phyloP scores from a whole-genome alignment of 2,113 vertebrate genomes.

The Corythaixoides concolor region DNA sequence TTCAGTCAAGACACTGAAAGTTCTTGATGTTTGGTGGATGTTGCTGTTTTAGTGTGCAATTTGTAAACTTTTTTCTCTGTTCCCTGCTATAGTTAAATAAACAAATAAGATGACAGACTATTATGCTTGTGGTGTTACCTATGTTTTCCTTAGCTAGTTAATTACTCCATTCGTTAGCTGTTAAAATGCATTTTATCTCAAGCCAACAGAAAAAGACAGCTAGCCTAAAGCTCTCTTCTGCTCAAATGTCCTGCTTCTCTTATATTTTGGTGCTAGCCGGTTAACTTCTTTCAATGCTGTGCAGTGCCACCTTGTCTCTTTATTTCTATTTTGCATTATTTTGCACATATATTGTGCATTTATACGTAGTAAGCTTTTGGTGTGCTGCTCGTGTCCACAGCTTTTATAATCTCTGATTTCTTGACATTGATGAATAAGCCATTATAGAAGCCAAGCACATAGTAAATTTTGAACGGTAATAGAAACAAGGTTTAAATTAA shows the following conservation, averaged over 20 bases:
- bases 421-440: background rate
- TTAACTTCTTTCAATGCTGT: background rate
- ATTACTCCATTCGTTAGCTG: background rate
- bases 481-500: slow-evolving; percentile 22
- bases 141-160: background rate
- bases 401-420: background rate
- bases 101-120: background rate
- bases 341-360: background rate
- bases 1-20: background rate
- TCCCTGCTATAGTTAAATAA: background rate
- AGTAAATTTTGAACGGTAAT: background rate
- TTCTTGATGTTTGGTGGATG: background rate
- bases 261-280: background rate
- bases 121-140: background rate
- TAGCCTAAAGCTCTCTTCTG: background rate
- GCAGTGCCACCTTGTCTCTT: background rate
- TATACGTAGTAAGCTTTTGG: background rate
- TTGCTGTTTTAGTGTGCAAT: background rate
- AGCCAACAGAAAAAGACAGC: background rate
- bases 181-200: background rate
- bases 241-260: background rate
- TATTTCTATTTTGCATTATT: background rate
- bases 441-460: background rate
- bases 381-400: background rate
- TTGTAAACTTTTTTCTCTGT: background rate